Evolutionary conservation across 2,797 vertebrate genomes (phyloP).

Genomic region (Poecilia wingei): DNA sequence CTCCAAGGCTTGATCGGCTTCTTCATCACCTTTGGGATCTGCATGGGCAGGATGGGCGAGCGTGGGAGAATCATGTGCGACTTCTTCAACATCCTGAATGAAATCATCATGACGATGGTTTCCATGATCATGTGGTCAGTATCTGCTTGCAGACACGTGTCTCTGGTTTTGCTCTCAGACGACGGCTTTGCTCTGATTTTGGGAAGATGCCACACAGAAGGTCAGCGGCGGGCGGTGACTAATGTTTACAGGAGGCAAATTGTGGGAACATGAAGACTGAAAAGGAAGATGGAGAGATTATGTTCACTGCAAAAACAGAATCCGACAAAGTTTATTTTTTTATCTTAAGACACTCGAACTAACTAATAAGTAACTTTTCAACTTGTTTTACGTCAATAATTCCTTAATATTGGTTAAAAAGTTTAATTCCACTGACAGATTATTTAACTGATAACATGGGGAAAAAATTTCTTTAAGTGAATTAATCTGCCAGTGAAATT

Average conservation of each 20-base stretch:
- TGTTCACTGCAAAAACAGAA: neutral
- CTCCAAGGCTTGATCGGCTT: conserved; percentile 86
- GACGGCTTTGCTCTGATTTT: conserved; percentile 53
- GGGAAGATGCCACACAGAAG: conserved; percentile 40
- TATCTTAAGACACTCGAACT: no score
- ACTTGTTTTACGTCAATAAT: no score
- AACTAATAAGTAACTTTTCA: no score
- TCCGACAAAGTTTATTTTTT: no score
- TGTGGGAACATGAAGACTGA: conserved; percentile 39
- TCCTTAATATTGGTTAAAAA: no score
- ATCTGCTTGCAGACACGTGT: conserved; percentile 25
- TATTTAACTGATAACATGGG: no score
- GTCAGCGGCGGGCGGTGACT: conserved; percentile 57
- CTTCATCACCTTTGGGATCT: conserved; percentile 88
- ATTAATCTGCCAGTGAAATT: no score
- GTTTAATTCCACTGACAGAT: no score
- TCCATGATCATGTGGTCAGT: conserved; percentile 89
- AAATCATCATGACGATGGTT: conserved; percentile 90
- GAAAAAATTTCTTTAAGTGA: no score
- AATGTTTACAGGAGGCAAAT: conserved; percentile 40
- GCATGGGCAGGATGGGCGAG: conserved; percentile 87
- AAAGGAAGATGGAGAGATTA: conserved; percentile 28
- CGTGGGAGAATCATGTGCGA: conserved; percentile 85
- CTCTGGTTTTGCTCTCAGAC: conserved; percentile 46
- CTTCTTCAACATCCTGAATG: conserved; percentile 89